These are phyloP conservation scores for Sturnira hondurensis DNA, from an alignment of 2,113 vertebrate genomes.

Conservation along the genomic window DNA sequence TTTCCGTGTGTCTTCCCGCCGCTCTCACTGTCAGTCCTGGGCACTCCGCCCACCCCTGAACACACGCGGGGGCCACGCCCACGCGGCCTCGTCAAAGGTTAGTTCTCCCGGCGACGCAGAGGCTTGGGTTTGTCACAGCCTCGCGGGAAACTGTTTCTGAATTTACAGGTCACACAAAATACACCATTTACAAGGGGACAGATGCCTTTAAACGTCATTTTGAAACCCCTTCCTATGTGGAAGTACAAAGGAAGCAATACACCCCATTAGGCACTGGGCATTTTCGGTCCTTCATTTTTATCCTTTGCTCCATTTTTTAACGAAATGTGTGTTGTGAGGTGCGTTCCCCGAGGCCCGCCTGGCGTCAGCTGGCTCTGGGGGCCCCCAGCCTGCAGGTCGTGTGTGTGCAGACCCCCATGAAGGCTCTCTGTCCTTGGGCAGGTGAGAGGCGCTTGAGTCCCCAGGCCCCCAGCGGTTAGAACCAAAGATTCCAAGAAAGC, in stretches of 20 bases:
- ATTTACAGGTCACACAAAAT: background rate
- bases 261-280: background rate
- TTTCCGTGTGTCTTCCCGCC: background rate
- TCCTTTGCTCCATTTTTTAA: background rate
- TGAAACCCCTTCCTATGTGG: background rate
- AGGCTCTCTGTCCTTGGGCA: background rate
- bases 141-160: background rate
- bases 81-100: background rate
- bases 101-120: background rate
- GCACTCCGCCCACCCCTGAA: background rate
- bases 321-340: fast-evolving
- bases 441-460: background rate
- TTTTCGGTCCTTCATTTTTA: background rate
- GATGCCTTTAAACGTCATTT: background rate
- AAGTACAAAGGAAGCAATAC: background rate
- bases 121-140: background rate
- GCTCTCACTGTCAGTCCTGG: background rate
- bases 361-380: background rate
- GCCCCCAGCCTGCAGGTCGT: background rate
- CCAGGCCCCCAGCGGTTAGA: background rate
- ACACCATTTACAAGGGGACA: constrained; percentile 13
- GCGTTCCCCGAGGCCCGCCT: background rate
- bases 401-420: background rate
- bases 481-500: background rate
- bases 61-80: constrained; percentile 53